Evolutionary conservation across 2,888 invertebrate species (phyloP), one percentile per base, ranked within the genome.

Genomic region (Nemoura dubitans): DNA sequence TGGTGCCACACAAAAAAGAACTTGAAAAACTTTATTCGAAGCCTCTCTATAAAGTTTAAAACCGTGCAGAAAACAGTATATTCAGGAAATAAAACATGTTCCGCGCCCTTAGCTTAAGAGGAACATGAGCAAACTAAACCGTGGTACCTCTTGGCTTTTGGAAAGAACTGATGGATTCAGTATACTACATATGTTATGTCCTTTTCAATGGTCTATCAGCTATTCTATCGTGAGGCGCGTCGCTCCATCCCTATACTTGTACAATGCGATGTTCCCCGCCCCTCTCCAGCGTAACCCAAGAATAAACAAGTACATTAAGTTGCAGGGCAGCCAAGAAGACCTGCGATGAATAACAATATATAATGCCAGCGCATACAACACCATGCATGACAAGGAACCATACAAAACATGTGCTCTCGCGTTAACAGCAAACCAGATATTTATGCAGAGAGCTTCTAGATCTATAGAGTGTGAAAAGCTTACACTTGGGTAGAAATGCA

Each of bases 251-350:
- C 59, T 59, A 3, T 21, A 59, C 59, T 59, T 21, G 36, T 10
- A 59, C 59, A 59, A 59, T 59, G 59, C 21, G 59, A 59, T 59
- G 59, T 59, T 3, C 59, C 21, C 14, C 59, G 59, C 59, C 21
- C 78, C 78, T 78, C 78, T 10, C 78, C 78, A 26, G 27, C 78
- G 78, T 26, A 26, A 26, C 78, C 78, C 83, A 83, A 83, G 83
- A 87, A 87, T 87, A 87, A 87, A 87, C 87, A 87, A 87, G 87
- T 87, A 87, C 87, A 87, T 87, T 87, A 87, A 86, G 87, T 87
- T 87, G 86, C 85, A 86, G 87, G 83, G 83, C 83, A 26, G 83
- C 42, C 83, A 83, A 42, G 36, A 59, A 29, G 76, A 76, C 86
- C 6, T 43, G 43, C 77, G 43, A 59, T 25, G 42, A 83, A 43